A percentile compares a stretch with the other conserved stretches of the same genome.
These are phyloP conservation scores for Apodemus agrarius DNA, from an alignment of 2,797 vertebrate species.

Conservation along the genomic window DNA sequence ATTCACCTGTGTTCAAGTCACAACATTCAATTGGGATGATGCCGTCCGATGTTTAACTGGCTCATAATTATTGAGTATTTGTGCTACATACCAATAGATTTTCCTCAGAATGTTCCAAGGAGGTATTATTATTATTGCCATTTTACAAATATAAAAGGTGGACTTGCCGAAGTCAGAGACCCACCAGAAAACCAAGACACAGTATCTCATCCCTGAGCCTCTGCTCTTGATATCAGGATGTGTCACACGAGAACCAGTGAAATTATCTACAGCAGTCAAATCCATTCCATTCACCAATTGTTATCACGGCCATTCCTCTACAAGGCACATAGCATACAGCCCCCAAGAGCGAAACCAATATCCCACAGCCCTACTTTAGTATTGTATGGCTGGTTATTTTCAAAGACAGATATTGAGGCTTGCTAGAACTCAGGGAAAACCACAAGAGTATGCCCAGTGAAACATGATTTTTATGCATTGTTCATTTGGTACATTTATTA, in stretches of 20 bases:
- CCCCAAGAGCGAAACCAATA: background rate
- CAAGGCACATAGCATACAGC: background rate
- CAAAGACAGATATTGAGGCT: background rate
- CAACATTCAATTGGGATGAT: background rate
- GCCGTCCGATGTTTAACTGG: background rate
- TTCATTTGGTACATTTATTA: slow-evolving; percentile 46
- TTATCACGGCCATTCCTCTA: background rate
- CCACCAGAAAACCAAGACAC: background rate
- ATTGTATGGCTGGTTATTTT: slow-evolving; percentile 1
- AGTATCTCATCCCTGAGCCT: background rate
- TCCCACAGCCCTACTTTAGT: background rate
- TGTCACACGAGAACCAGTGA: background rate
- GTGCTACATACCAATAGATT: background rate
- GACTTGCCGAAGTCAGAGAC: background rate
- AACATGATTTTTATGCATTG: background rate
- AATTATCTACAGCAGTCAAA: background rate
- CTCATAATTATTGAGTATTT: background rate
- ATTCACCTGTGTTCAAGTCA: background rate
- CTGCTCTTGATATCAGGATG: background rate
- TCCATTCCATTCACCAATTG: background rate
- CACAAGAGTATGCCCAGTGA: background rate
- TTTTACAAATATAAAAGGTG: background rate
- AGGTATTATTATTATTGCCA: background rate
- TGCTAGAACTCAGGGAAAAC: background rate
- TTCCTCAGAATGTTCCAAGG: background rate